These are phyloP conservation scores for Netta rufina DNA, from an alignment of 2,797 vertebrate genomes.

Conservation along the genomic window DNA sequence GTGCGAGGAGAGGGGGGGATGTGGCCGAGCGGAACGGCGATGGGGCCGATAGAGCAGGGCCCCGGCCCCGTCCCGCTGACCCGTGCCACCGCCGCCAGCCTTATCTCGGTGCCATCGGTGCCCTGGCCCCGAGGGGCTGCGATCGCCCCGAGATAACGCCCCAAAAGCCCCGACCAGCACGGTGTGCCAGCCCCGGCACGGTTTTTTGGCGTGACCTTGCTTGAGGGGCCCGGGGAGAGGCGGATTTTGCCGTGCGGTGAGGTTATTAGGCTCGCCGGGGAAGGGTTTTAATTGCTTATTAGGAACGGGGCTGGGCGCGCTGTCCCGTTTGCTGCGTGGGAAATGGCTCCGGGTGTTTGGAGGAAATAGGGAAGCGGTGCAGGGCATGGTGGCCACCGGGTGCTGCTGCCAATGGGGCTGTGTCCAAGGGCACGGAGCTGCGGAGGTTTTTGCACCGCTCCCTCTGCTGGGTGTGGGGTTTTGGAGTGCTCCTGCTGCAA, in stretches of 20 bases:
- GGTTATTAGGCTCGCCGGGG: background rate
- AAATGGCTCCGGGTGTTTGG: rapidly evolving
- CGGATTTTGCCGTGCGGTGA: rapidly evolving
- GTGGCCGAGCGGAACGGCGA: conserved; percentile 4
- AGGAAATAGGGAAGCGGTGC: background rate
- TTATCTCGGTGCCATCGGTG: conserved; percentile 27
- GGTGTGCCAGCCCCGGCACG: too few relatives aligned
- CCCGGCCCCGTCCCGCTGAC: background rate
- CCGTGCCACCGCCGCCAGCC: background rate
- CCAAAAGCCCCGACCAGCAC: rapidly evolving
- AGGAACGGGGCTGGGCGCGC: background rate
- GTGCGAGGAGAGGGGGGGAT: too few relatives aligned
- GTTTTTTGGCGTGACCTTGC: conserved; percentile 11
- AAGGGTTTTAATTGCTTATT: background rate
- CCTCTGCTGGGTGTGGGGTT: too few relatives aligned
- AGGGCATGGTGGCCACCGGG: rapidly evolving
- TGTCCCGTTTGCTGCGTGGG: background rate
- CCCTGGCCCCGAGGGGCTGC: background rate
- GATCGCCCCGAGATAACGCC: background rate
- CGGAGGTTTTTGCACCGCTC: too few relatives aligned
- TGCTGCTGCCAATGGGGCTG: too few relatives aligned
- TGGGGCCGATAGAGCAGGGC: conserved; percentile 55
- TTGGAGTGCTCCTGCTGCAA: background rate
- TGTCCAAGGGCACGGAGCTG: too few relatives aligned
- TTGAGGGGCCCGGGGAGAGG: background rate